phyloP scores from a whole-genome alignment of 2,797 vertebrate species.

The Zenarchopterus dispar region DNA sequence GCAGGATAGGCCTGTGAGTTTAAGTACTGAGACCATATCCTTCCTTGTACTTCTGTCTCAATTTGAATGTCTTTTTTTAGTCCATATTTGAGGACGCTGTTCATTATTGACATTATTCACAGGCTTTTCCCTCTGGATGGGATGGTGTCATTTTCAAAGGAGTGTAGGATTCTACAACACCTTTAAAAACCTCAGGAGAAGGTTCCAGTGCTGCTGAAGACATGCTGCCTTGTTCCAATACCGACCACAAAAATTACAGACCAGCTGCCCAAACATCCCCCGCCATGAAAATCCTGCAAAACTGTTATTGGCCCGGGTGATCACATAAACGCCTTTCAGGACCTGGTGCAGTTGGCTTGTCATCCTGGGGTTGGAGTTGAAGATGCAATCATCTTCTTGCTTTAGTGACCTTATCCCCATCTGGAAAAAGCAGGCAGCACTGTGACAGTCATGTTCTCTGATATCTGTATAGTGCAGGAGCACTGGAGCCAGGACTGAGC shows the following conservation, averaged over 20 bases:
- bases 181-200: not conserved
- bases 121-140: not conserved
- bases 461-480: too few relatives aligned
- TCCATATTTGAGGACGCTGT: not conserved
- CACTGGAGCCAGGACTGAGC: too few relatives aligned
- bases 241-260: conserved; percentile 8
- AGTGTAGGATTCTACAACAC: not conserved
- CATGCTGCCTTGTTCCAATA: too few relatives aligned
- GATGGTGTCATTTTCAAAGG: not conserved
- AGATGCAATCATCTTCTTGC: not conserved
- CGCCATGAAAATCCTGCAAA: not conserved
- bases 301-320: conserved; percentile 1
- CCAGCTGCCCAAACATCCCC: not conserved
- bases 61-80: not conserved
- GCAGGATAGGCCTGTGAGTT: conserved; percentile 34
- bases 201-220: not conserved
- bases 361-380: not conserved
- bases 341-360: not conserved
- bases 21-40: not conserved
- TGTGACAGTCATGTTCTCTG: too few relatives aligned
- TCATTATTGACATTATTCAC: not conserved
- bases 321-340: not conserved
- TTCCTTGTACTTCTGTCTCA: conserved; percentile 11
- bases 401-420: not conserved
- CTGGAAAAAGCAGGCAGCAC: not conserved